Evolutionary conservation across 2,113 vertebrate species (phyloP), one percentile per base, ranked within the genome.

Genomic region (Gopherus evgoodei): DNA sequence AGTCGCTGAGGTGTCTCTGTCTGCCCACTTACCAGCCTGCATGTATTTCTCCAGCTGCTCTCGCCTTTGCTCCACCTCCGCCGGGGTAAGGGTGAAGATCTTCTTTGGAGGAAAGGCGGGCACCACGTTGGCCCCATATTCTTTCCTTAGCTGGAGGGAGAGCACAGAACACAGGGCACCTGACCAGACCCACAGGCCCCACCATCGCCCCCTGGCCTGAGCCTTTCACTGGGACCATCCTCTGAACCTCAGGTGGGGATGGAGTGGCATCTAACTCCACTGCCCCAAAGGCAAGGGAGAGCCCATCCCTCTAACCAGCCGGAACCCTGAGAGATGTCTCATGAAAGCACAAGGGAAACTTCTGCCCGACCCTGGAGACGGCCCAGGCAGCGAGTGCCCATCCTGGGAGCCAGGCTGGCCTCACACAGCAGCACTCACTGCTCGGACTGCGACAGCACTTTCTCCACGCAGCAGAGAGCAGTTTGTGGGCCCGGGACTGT

Each of bases 31-130:
- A 99, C 99, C 99, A 25, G 99, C 99, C 97, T 99, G 99, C 99
- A 99, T 99, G 98, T 99, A 99, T 88, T 99, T 99, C 98, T 99
- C 99, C 97, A 99, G 98, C 98, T 99, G 99, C 81, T 99, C 99
- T 93, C 99, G 97, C 38, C 99, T 98, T 96, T 99, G 99, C 94
- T 99, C 99, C 11, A 99, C 99, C 97, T 99, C 99, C 0, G 98
- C 99, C 1, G 99, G 99, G 3, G 99, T 99, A 91, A 99, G 98
- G 0, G 99, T 99, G 98, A 99, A 99, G 96, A 99, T 99, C 98
- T 99, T 99, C 98, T 99, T 99, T 16, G 99, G 99, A 24, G 99
- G 99, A 94, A 99, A 99, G 50, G 99, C 96, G 35, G 99, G 99
- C 76, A 99, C 99, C 96, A 99, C 99, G 1, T 99, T 99, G 95